Percentiles rank a stretch among this genome's conserved stretches.
Conservation (phyloP, 2,888 invertebrate species). For the Archaeoteleia sp. region DNA sequence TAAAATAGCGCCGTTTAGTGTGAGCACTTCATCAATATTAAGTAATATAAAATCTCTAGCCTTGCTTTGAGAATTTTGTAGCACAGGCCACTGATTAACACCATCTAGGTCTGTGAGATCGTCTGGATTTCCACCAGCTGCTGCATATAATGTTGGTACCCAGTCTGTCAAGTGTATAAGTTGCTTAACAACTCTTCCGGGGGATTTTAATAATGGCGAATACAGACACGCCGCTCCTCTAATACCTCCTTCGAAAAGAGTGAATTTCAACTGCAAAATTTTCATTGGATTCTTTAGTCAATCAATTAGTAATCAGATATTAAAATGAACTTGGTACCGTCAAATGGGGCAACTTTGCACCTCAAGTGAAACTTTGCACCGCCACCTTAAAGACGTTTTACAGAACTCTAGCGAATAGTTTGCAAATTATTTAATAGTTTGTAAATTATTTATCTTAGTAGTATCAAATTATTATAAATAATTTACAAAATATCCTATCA, state of each 20-base stretch:
- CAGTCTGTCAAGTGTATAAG: conserved; percentile 89
- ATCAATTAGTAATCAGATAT: too few relatives aligned
- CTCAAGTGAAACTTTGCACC: background rate
- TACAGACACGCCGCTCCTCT: conserved; percentile 86
- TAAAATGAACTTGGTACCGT: too few relatives aligned
- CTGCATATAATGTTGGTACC: conserved; percentile 82
- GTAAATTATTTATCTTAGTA: background rate
- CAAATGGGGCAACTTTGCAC: too few relatives aligned
- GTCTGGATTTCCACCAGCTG: conserved; percentile 66
- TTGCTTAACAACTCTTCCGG: conserved; percentile 78
- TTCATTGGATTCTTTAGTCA: too few relatives aligned
- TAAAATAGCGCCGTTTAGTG: conserved; percentile 56
- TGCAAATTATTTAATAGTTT: background rate
- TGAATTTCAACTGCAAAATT: conserved; percentile 80
- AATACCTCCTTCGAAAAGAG: conserved; percentile 90
- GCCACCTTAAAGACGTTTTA: too few relatives aligned
- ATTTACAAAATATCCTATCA: background rate
- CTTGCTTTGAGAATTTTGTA: conserved; percentile 18
- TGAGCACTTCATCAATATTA: conserved; percentile 81
- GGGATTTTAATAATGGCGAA: conserved; percentile 79
- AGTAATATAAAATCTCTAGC: conserved; percentile 80
- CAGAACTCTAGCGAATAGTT: too few relatives aligned
- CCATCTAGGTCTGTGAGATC: conserved; percentile 77
- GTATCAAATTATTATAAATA: background rate
- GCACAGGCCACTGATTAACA: conserved; percentile 72